These are phyloP conservation scores for Babyrousa celebensis DNA, from an alignment of 2,797 vertebrate genomes.

Conservation along the genomic window DNA sequence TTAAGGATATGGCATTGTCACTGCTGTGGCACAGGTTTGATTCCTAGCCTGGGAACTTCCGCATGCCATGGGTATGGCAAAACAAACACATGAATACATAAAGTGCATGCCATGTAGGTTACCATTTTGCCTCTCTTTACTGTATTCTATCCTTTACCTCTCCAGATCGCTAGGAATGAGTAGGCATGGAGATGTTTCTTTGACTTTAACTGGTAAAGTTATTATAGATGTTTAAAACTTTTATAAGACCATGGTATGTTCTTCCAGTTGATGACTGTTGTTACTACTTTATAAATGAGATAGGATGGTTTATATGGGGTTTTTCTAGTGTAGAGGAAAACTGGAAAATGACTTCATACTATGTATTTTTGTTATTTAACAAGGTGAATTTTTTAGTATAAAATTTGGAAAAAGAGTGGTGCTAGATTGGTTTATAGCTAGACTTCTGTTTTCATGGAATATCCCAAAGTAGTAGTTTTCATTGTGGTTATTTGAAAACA, in stretches of 20 bases:
- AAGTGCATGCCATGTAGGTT: not conserved
- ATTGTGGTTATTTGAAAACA: not conserved
- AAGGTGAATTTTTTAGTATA: not conserved
- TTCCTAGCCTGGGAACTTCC: too few species aligned
- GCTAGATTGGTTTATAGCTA: not conserved
- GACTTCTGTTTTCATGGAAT: not conserved
- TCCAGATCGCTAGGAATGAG: not conserved
- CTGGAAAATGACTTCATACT: not conserved
- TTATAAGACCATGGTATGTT: not conserved
- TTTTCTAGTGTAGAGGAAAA: not conserved
- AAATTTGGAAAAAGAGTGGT: not conserved
- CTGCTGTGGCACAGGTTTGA: too few species aligned
- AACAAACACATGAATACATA: not conserved
- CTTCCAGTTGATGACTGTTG: not conserved
- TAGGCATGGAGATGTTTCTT: not conserved
- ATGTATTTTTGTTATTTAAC: slow-evolving; percentile 4
- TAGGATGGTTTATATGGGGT: too few species aligned
- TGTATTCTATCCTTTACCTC: not conserved
- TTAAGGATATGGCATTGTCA: too few species aligned
- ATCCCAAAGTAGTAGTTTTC: not conserved
- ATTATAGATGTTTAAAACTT: not conserved
- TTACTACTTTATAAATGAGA: not conserved
- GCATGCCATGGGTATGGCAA: too few species aligned
- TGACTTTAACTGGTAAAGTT: not conserved
- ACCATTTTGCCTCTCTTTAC: not conserved